Evolutionary conservation across 2,113 vertebrate species (phyloP), one percentile per base, ranked within the genome.

Genomic region (Scophthalmus maximus): DNA sequence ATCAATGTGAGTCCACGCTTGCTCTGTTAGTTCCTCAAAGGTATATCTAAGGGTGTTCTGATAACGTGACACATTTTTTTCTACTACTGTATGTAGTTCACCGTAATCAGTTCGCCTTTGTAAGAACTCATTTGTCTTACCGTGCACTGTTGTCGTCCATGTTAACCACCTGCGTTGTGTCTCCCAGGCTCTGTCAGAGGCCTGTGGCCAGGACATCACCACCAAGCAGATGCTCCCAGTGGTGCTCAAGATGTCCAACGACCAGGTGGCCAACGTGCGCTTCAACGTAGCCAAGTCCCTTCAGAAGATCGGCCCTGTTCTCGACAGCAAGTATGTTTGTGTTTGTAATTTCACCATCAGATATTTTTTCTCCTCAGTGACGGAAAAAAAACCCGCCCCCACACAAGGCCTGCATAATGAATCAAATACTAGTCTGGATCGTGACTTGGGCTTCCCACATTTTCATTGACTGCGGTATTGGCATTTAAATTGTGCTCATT

Each of bases 261-360:
- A 97, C 88, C 96, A 96, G 84, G 96, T 97, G 84, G 96, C 96
- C 57, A 97, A 97, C 12, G 96, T 97, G 8, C 96, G 96, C 82
- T 97, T 97, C 89, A 97, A 96, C 11, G 96, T 97, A 79, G 96
- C 96, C 62, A 96, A 96, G 88, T 95, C 94, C n/a, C 90, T 97
- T 40, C 96, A 97, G 89, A 96, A 95, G 91, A 96, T 96, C 12
- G 95, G 96, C 73, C 95, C 95, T 0, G 92, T 96, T 77, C 88
- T 97, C 18, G 95, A 96, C 64, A 93, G 87, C 68, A 90, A 86
- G 96, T 97, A 88, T 4, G 90, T 87, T 1, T 11, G 3, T 23
- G 20, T 34, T 8, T 40, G 15, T 27, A 8, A 15, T 20, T 34
- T 20, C 5, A 4, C 2, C 30, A 14, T 29, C 2, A 3, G 17